These are phyloP conservation scores for Chloropsis hardwickii DNA, from an alignment of 2,113 vertebrate species.

Conservation along the genomic window DNA sequence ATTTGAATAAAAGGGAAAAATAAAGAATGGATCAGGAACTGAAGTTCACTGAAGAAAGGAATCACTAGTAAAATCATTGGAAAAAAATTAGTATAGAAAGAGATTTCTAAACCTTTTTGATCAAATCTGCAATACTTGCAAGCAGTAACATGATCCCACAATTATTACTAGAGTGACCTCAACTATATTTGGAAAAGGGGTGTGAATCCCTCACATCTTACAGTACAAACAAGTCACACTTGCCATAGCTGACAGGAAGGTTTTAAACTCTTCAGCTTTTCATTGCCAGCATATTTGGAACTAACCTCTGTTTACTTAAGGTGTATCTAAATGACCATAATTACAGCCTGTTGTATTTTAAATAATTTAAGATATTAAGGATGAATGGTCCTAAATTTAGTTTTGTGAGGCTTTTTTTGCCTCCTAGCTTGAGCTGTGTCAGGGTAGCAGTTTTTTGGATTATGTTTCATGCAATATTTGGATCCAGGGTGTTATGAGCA, in stretches of 20 bases:
- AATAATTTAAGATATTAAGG: background rate
- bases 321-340: background rate
- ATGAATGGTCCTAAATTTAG: background rate
- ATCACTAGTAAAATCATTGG: background rate
- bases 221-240: background rate
- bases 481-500: background rate
- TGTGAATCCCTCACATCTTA: accelerated
- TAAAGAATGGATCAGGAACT: background rate
- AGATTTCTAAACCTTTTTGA: background rate
- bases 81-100: background rate
- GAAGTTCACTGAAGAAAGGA: background rate
- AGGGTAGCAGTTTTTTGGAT: background rate
- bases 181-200: background rate
- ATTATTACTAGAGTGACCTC: background rate
- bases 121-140: background rate
- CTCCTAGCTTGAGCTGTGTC: background rate
- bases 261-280: background rate
- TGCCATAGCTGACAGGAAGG: background rate
- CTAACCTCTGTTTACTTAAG: background rate
- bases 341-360: background rate
- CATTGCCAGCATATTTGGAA: background rate
- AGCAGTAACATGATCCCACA: background rate
- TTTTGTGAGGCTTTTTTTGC: background rate
- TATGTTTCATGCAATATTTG: background rate
- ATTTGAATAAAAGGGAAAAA: background rate